Evolutionary conservation across 2,797 vertebrate genomes (phyloP), one percentile per base, ranked within the genome.

Genomic region (Xyrichtys novacula): DNA sequence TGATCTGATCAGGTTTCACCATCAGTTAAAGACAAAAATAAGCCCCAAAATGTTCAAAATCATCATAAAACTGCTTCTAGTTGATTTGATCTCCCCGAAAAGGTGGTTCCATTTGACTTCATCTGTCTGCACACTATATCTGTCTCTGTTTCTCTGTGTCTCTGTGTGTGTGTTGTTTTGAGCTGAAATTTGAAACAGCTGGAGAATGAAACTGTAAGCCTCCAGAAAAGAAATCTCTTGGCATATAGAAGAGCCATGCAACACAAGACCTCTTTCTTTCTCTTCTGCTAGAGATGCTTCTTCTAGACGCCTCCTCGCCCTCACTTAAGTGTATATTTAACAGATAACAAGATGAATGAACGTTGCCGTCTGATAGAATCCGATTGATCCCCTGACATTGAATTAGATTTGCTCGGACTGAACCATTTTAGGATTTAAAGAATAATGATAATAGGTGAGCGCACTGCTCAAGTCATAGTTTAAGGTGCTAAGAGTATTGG

Each of bases 191-290:
- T 36, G 36, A 77, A 76, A 34, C 61, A 6, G 54, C 56, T 70
- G 49, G 6, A 52, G n/a, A 73, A n/a, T 32, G 58, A 80, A 74
- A 72, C 11, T 56, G 44, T 48, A 83, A 65, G 49, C 69, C 31
- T 19, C 14, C 0, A 2, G 31, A n/a, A 44, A 60, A 55, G 44
- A 64, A 59, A 50, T 36, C 20, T 16, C 25, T 38, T 22, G 22
- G 25, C 0, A 26, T 76, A 6, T 25, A 2, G 15, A 67, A 47
- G 58, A 65, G 28, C 19, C n/a, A 14, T 6, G 12, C 16, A 23
- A 4, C 19, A 22, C 16, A 11, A 23, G 36, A 23, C 6, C 7
- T 38, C 55, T 32, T 23, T 70, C n/a, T 22, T 25, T 29, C 19
- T 53, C 17, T 6, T 11, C n/a, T 47, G 38, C 22, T 57, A 44